phyloP scores from a whole-genome alignment of 2,888 invertebrate genomes.

The Yponomeuta plumbellus region DNA sequence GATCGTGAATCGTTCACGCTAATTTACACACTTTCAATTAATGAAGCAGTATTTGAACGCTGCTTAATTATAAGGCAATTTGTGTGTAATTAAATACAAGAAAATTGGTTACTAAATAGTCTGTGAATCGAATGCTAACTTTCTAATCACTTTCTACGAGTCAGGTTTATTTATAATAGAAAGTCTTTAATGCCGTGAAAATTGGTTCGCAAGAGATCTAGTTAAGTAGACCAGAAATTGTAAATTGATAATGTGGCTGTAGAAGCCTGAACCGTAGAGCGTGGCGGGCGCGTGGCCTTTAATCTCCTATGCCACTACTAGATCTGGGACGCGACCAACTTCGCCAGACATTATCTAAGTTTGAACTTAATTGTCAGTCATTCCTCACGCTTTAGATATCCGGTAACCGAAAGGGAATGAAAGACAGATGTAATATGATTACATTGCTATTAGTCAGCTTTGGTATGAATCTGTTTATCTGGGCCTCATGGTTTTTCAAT shows the following conservation, averaged over 20 bases:
- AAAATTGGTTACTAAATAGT: conserved; percentile 6
- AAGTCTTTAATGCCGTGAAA: conserved; percentile 8
- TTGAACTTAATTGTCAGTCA: conserved; percentile 54
- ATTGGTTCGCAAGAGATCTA: conserved; percentile 2
- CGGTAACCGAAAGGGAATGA: not conserved
- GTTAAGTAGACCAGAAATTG: conserved; percentile 34
- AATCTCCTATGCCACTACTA: conserved; percentile 23
- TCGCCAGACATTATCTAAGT: conserved; percentile 36
- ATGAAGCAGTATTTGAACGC: too few relatives aligned
- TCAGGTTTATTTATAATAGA: conserved; percentile 10
- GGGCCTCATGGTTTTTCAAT: too few relatives aligned
- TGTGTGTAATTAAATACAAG: not conserved
- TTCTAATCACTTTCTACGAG: not conserved
- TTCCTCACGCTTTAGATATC: not conserved
- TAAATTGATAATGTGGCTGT: conserved; percentile 41
- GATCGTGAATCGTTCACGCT: too few relatives aligned
- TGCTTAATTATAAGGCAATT: not conserved
- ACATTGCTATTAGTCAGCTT: too few relatives aligned
- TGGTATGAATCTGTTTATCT: too few relatives aligned
- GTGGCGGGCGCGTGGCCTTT: conserved; percentile 16
- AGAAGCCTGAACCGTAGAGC: conserved; percentile 19
- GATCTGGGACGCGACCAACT: conserved; percentile 37
- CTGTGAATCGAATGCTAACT: not conserved
- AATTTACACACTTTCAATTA: too few relatives aligned
- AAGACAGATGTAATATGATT: too few relatives aligned